Percentiles rank a stretch among this genome's conserved stretches.
Evolutionary conservation across 2,113 vertebrate species (phyloP).

Genomic region (Sporophila hypoxantha): DNA sequence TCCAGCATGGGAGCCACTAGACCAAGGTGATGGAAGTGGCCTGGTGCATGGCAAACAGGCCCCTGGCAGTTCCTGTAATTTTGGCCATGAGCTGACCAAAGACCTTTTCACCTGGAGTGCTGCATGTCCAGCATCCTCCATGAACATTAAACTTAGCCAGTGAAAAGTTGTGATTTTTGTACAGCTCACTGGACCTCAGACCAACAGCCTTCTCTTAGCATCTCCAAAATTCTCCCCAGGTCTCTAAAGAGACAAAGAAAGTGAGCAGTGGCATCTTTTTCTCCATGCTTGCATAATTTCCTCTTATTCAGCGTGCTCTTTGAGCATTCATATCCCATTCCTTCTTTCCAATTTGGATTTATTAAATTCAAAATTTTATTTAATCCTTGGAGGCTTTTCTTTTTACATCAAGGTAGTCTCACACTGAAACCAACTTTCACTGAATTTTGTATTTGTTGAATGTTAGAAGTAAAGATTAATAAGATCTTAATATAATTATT

Average conservation of each 20-base stretch:
- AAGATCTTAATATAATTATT: not conserved
- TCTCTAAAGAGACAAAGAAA: not conserved
- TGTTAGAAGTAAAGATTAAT: not conserved
- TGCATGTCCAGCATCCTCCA: not conserved
- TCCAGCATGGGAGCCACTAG: not conserved
- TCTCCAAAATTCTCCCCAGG: not conserved
- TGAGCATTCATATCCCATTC: not conserved
- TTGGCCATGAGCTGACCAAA: not conserved
- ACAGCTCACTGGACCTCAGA: not conserved
- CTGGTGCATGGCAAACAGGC: not conserved
- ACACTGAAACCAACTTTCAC: not conserved
- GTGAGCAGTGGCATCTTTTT: not conserved
- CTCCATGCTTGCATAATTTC: not conserved
- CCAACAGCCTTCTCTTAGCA: not conserved
- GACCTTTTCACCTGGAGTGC: not conserved
- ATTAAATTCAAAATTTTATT: not conserved
- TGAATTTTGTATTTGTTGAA: not conserved
- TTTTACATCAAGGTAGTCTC: not conserved
- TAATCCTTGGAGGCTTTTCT: not conserved
- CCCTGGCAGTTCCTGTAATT: not conserved
- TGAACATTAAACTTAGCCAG: not conserved
- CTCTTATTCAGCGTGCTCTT: not conserved
- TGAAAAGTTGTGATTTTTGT: not conserved
- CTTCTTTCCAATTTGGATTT: not conserved
- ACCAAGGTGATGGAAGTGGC: not conserved